phyloP scores from a whole-genome alignment of 2,888 invertebrate species.

The Dasypogon diadema region DNA sequence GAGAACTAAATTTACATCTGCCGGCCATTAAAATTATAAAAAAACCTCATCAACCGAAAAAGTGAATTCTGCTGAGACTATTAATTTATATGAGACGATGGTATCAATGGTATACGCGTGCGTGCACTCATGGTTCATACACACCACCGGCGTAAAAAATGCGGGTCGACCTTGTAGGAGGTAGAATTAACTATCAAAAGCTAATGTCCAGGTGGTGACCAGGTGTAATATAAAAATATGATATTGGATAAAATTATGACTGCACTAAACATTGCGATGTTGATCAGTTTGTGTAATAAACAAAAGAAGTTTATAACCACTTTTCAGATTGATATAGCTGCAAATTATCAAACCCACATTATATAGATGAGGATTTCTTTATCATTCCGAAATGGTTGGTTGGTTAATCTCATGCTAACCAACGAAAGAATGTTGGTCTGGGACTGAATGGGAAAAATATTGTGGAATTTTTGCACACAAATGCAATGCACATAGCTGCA shows the following conservation, averaged over 20 bases:
- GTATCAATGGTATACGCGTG: background rate
- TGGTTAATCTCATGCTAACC: too few relatives aligned
- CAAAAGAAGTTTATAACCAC: background rate
- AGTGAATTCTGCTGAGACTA: constrained; percentile 9
- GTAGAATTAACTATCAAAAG: constrained; percentile 14
- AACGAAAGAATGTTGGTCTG: too few relatives aligned
- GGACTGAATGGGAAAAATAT: background rate
- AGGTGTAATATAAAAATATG: constrained; percentile 36
- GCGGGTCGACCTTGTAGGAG: constrained; percentile 51
- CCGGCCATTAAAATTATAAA: background rate
- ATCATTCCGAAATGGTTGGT: too few relatives aligned
- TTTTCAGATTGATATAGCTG: background rate
- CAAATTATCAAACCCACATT: background rate
- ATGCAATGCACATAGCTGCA: background rate
- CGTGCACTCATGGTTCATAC: background rate
- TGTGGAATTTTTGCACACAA: constrained; percentile 22
- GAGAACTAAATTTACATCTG: background rate
- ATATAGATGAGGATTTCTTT: too few relatives aligned
- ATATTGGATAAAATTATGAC: constrained; percentile 1
- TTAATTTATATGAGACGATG: constrained; percentile 1
- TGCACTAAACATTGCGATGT: background rate
- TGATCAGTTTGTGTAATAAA: background rate
- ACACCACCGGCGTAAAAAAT: constrained; percentile 18
- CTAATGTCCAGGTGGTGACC: constrained; percentile 44
- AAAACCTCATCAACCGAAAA: background rate